phyloP scores from a whole-genome alignment of 92 coral and sea anemone species.

The Nematostella vectensis region DNA sequence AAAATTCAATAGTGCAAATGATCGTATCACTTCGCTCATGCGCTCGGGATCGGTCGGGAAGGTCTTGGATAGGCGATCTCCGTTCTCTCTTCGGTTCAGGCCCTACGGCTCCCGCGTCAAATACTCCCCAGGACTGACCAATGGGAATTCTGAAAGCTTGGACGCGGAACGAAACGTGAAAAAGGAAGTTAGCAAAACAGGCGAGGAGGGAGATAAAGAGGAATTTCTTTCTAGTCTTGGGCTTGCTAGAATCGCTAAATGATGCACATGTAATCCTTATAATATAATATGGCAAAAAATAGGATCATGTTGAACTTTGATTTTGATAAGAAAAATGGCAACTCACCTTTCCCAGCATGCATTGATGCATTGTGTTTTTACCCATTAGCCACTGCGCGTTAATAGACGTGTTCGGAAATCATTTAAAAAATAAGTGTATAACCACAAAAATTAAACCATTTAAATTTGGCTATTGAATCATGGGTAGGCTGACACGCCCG shows the following conservation, averaged over 20 bases:
- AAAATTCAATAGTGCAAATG: conserved; percentile 26
- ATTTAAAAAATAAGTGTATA: too few relatives aligned
- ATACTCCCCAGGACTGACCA: conserved; percentile 20
- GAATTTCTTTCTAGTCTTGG: conserved; percentile 61
- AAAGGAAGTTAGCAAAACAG: conserved; percentile 11
- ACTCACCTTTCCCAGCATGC: too few relatives aligned
- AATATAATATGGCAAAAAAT: too few relatives aligned
- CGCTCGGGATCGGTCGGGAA: not conserved
- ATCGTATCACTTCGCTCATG: conserved; percentile 8
- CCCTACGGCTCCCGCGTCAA: conserved; percentile 18
- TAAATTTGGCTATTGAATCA: too few relatives aligned
- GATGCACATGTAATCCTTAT: not conserved
- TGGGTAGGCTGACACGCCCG: too few relatives aligned
- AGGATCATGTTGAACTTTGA: too few relatives aligned
- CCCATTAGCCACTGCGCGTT: too few relatives aligned
- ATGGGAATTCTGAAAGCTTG: conserved; percentile 6
- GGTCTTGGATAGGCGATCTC: conserved; percentile 16
- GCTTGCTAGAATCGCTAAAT: conserved; percentile 35
- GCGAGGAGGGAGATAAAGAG: conserved; percentile 50
- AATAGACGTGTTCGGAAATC: too few relatives aligned
- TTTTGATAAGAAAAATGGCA: too few relatives aligned
- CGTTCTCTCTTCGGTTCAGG: conserved; percentile 13
- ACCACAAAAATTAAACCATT: too few relatives aligned
- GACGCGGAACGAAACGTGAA: conserved; percentile 14
- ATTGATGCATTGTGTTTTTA: too few relatives aligned